Percentiles rank a stretch among this genome's conserved stretches.
These are phyloP conservation scores for Ia io DNA, from an alignment of 2,113 vertebrate species.

Conservation along the genomic window DNA sequence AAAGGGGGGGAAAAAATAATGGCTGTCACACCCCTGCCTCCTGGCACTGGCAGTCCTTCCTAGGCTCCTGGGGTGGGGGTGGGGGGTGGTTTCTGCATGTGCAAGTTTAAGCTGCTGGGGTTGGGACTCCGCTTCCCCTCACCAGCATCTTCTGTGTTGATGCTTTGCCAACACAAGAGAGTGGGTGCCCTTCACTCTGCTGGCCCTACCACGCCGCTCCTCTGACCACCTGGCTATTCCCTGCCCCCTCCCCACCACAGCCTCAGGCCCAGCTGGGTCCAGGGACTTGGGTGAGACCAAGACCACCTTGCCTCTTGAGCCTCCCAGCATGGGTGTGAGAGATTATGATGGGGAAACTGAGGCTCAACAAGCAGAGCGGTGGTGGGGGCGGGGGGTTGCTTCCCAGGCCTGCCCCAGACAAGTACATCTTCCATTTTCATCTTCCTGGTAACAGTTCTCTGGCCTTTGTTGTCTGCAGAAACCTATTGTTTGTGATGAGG, in stretches of 20 bases:
- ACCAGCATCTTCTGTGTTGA: neutral
- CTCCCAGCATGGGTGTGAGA: neutral
- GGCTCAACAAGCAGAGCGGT: neutral
- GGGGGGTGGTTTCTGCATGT: neutral
- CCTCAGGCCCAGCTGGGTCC: neutral
- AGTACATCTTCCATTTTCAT: neutral
- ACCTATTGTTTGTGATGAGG: slow-evolving; percentile 3
- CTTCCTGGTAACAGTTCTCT: neutral
- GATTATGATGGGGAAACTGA: neutral
- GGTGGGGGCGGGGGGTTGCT: neutral
- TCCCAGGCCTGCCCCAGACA: neutral
- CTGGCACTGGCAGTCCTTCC: neutral
- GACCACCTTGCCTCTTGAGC: neutral
- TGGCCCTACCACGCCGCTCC: neutral
- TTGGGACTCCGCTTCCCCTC: neutral
- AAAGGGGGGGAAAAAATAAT: neutral
- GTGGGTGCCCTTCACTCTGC: neutral
- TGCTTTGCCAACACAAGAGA: neutral
- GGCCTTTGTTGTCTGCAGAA: slow-evolving; percentile 18
- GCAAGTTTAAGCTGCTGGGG: neutral
- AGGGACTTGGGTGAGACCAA: neutral
- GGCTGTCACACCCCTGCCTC: neutral
- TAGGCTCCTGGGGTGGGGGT: neutral
- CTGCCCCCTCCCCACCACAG: neutral
- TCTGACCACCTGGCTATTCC: neutral